These are phyloP conservation scores for Hemicordylus capensis DNA, from an alignment of 2,113 vertebrate species.

Conservation along the genomic window DNA sequence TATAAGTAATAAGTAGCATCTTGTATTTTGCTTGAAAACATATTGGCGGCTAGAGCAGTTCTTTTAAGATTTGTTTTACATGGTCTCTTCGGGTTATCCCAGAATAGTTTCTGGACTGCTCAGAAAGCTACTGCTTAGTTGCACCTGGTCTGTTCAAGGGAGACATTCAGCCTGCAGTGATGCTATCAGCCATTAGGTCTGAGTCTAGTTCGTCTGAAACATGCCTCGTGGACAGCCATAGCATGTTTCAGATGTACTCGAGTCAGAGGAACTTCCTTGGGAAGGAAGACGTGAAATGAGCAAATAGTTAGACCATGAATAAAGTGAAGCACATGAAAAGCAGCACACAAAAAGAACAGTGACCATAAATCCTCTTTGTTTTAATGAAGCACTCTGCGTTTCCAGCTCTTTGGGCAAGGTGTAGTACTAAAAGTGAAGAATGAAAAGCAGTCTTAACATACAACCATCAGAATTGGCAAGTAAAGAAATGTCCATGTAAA, in stretches of 20 bases:
- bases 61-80: too few species aligned
- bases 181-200: not conserved
- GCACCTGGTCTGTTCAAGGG: not conserved
- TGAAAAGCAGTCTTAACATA: slow-evolving; percentile 61
- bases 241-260: slow-evolving; percentile 18
- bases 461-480: slow-evolving; percentile 56
- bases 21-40: too few species aligned
- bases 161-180: not conserved
- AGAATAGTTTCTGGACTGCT: too few species aligned
- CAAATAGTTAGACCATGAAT: slow-evolving; percentile 44
- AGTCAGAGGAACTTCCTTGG: slow-evolving; percentile 58
- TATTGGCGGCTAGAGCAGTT: too few species aligned
- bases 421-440: slow-evolving; percentile 66
- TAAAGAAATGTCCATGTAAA: slow-evolving; percentile 53
- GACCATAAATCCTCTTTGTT: slow-evolving; percentile 29
- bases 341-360: slow-evolving; percentile 14
- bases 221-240: too few species aligned
- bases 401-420: slow-evolving; percentile 61
- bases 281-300: slow-evolving; percentile 37
- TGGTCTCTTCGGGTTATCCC: too few species aligned
- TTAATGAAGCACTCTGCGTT: slow-evolving; percentile 65
- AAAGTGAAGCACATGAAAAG: slow-evolving; percentile 59
- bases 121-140: not conserved
- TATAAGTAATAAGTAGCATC: too few species aligned
- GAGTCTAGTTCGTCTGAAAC: too few species aligned